Evolutionary conservation across 1,140 invertebrate species (phyloP), one percentile per base, ranked within the genome.

Genomic region (Halictus rubicundus): DNA sequence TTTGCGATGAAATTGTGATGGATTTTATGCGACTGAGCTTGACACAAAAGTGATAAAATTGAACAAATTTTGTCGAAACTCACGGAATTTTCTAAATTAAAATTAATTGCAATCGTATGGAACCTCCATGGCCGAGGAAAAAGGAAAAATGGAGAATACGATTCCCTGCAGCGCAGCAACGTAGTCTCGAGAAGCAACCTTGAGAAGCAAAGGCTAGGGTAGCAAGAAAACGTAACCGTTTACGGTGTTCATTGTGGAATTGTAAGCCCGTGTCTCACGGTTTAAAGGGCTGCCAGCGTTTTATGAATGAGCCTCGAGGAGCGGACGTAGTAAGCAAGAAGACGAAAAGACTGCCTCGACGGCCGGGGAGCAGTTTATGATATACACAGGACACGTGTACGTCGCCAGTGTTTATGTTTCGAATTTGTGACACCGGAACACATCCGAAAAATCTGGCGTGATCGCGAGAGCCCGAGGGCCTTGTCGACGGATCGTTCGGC

Each of bases 381-480:
- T 84, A 87, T 81, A 86, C 82, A 87, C 68, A 75, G 73, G 78
- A 86, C 84, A 87, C 85, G 81, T 86, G 85, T 75, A 79, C 80
- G 61, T 52, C 42, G 37, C 23, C 16, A n/a, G 27, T 87, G 84
- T 86, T 87, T 86, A 81, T 42, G 71, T 71, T 80, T 77, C 46
- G 23, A 42, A 72, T 63, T 57, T 63, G 61, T 72, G 32, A 68
- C 42, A 71, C 54, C 57, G 68, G 68, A 79, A 78, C 71, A 25
- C 52, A 73, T 78, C 27, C 69, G 59, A 74, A 68, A 84, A 68
- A 84, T 82, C 64, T 57, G 68, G 42, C 25, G 64, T 14, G 25
- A 68, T 63, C 25, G 2, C 42, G 42, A 32, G 32, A 32, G 32
- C 32, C 32, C 2, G 32, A 32, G 46, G 8, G 16, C n/a, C 49